Conservation (phyloP, 2,888 invertebrate genomes). For the Drosophila peninsularis region DNA sequence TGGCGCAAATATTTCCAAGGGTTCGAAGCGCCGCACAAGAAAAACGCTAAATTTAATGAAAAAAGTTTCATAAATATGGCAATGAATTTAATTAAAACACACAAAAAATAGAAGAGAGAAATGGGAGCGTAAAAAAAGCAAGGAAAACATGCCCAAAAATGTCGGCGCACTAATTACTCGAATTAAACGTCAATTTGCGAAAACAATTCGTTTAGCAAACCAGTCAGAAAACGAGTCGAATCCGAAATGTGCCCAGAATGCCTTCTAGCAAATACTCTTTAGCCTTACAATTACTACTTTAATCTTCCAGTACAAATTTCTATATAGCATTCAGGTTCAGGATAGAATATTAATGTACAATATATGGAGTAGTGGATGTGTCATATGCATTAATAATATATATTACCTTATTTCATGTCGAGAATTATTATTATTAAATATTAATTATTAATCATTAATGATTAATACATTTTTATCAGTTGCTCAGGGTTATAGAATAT, state of each 20-base stretch:
- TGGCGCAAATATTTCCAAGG: slow-evolving; percentile 59
- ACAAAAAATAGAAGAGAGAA: slow-evolving; percentile 27
- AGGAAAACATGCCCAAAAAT: slow-evolving; percentile 68
- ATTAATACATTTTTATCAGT: too few species aligned
- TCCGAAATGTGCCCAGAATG: neutral
- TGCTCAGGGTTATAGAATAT: too few species aligned
- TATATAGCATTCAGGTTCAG: too few species aligned
- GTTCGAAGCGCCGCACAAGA: slow-evolving; percentile 55
- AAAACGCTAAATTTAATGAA: slow-evolving; percentile 76
- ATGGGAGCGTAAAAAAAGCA: slow-evolving; percentile 12
- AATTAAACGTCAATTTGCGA: slow-evolving; percentile 79
- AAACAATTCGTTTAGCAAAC: slow-evolving; percentile 71
- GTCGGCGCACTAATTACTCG: slow-evolving; percentile 78
- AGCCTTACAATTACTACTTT: too few species aligned
- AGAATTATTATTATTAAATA: too few species aligned
- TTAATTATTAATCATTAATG: too few species aligned
- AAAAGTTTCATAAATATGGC: slow-evolving; percentile 81
- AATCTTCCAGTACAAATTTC: too few species aligned
- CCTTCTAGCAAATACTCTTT: slow-evolving; percentile 22
- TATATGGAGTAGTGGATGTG: too few species aligned
- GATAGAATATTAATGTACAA: too few species aligned
- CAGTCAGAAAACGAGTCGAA: slow-evolving; percentile 35
- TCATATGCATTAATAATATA: too few species aligned
- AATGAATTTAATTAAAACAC: slow-evolving; percentile 79
- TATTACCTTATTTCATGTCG: too few species aligned